These are phyloP conservation scores for Drosophila conformis DNA, from an alignment of 2,888 invertebrate species.

Conservation along the genomic window DNA sequence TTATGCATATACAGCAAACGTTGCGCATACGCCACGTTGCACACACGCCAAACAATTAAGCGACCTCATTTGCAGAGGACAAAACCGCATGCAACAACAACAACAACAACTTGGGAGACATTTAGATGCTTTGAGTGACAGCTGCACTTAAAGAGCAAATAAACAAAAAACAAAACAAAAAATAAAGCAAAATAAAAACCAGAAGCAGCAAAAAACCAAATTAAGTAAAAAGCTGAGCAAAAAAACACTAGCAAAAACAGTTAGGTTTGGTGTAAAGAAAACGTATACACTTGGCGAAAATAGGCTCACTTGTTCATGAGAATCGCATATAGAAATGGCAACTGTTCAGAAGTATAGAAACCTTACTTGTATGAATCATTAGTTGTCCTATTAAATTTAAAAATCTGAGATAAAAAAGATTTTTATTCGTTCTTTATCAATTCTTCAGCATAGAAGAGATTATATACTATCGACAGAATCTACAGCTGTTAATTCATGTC, in stretches of 20 bases:
- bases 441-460: no score
- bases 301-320: neutral
- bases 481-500: neutral
- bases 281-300: constrained; percentile 14
- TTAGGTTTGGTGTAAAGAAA: constrained; percentile 8
- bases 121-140: constrained; percentile 77
- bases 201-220: constrained; percentile 6
- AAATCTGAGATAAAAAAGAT: no score
- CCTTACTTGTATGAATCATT: no score
- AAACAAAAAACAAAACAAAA: constrained; percentile 28
- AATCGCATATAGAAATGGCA: neutral
- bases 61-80: constrained; percentile 72
- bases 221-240: constrained; percentile 4
- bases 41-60: constrained; percentile 67
- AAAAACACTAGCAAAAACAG: constrained; percentile 10
- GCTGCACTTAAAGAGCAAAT: constrained; percentile 76
- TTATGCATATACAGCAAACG: constrained; percentile 11
- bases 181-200: constrained; percentile 7
- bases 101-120: constrained; percentile 67
- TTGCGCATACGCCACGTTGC: constrained; percentile 64
- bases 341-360: neutral
- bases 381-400: no score
- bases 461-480: neutral
- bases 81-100: constrained; percentile 44
- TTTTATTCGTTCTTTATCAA: no score